Evolutionary conservation across 2,888 invertebrate species (phyloP).

Genomic region (Cylloceria caligata): DNA sequence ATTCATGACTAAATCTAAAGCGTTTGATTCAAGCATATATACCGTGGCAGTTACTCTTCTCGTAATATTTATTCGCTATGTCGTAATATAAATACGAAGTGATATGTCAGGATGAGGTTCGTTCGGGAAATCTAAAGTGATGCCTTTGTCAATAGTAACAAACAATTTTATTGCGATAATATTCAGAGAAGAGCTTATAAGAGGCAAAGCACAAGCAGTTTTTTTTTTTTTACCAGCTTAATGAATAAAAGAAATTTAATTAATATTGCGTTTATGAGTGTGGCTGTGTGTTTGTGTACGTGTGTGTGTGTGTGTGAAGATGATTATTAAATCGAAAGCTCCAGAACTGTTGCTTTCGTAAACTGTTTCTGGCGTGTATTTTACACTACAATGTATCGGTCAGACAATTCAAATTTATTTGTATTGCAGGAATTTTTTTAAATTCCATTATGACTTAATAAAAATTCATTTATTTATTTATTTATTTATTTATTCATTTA

Average conservation of each 20-base stretch:
- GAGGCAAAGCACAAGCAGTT: constrained; percentile 66
- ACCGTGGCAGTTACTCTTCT: constrained; percentile 63
- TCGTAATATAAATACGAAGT: not conserved
- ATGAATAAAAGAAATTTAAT: constrained; percentile 20
- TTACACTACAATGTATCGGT: constrained; percentile 50
- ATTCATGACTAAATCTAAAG: constrained; percentile 47
- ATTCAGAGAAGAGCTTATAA: constrained; percentile 68
- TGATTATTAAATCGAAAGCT: constrained; percentile 6
- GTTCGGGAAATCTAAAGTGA: constrained; percentile 33
- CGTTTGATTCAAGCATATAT: constrained; percentile 25
- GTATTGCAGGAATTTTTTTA: not conserved
- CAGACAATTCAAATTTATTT: not conserved
- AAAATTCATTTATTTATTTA: not conserved
- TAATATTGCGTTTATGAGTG: constrained; percentile 19
- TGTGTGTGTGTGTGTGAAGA: not conserved
- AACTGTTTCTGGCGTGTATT: constrained; percentile 18
- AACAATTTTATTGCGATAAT: constrained; percentile 62
- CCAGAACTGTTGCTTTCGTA: constrained; percentile 1
- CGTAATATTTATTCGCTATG: constrained; percentile 66
- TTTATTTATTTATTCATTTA: no score
- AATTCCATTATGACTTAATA: not conserved
- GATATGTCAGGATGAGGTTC: constrained; percentile 45
- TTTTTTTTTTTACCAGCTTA: constrained; percentile 55
- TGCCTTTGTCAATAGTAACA: not conserved
- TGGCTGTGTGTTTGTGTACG: constrained; percentile 10